Evolutionary conservation across 1,140 invertebrate species (phyloP).

Genomic region (Mactra quadrangularis): DNA sequence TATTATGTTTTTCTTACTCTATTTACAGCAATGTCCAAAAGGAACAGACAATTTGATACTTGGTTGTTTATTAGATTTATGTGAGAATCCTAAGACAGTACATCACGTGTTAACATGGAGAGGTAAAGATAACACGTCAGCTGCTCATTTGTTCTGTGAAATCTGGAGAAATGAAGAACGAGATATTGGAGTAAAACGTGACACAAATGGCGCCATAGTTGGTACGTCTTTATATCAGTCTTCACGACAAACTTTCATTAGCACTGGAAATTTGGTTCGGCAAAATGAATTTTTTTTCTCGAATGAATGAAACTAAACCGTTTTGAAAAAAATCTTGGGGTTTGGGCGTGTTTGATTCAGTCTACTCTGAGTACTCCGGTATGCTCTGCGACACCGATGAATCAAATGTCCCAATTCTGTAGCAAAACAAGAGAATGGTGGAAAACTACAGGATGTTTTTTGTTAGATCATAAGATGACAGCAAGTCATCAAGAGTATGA

Average conservation of each 20-base stretch:
- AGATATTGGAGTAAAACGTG: slow-evolving; percentile 80
- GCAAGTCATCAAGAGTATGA: too few species aligned
- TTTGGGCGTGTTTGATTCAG: neutral
- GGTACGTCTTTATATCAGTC: slow-evolving; percentile 62
- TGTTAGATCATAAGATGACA: too few species aligned
- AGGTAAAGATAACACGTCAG: slow-evolving; percentile 78
- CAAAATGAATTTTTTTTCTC: too few species aligned
- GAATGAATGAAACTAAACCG: neutral
- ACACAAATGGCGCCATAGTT: slow-evolving; percentile 77
- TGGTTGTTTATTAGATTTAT: slow-evolving; percentile 82
- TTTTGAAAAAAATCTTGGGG: neutral
- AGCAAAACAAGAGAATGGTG: too few species aligned
- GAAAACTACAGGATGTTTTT: too few species aligned
- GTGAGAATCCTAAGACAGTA: slow-evolving; percentile 82
- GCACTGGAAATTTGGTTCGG: too few species aligned
- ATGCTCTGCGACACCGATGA: too few species aligned
- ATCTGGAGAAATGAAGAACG: slow-evolving; percentile 83
- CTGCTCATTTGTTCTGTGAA: slow-evolving; percentile 83
- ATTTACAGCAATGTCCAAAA: slow-evolving; percentile 79
- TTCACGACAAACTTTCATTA: too few species aligned
- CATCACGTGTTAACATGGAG: slow-evolving; percentile 82
- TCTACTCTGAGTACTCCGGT: too few species aligned
- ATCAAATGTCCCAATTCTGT: too few species aligned
- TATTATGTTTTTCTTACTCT: neutral
- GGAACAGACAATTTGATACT: slow-evolving; percentile 83